A percentile compares a stretch with the other conserved stretches of the same genome.
Conservation (phyloP, 2,888 invertebrate genomes). For the Conistra vaccinii region DNA sequence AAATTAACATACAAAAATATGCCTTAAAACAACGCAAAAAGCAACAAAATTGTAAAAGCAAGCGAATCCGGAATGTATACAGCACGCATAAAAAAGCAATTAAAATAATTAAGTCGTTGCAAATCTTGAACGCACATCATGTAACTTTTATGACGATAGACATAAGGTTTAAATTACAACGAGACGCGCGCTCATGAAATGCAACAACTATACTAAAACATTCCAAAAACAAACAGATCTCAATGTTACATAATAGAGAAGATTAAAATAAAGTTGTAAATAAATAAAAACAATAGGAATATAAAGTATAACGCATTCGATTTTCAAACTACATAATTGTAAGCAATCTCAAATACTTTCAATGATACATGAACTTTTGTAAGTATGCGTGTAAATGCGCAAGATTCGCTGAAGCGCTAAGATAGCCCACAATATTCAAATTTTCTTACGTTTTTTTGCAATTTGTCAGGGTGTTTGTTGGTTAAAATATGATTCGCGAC, state of each 20-base stretch:
- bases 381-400: background rate
- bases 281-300: conserved; percentile 19
- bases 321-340: conserved; percentile 17
- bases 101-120: background rate
- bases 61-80: conserved; percentile 62
- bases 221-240: conserved; percentile 58
- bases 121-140: background rate
- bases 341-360: background rate
- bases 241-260: conserved; percentile 23
- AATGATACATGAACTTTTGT: background rate
- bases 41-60: conserved; percentile 53
- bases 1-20: conserved; percentile 50
- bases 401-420: background rate
- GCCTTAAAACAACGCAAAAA: conserved; percentile 50
- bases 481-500: no score
- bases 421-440: no score
- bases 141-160: background rate
- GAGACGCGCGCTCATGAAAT: background rate
- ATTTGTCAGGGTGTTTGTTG: no score
- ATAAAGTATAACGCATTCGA: conserved; percentile 35
- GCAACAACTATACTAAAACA: conserved; percentile 32
- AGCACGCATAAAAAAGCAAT: conserved; percentile 28
- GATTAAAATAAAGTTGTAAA: conserved; percentile 36
- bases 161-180: background rate
- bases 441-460: no score